These are phyloP conservation scores for Drosophila buzzatii DNA, from an alignment of 2,888 invertebrate species.

Conservation along the genomic window DNA sequence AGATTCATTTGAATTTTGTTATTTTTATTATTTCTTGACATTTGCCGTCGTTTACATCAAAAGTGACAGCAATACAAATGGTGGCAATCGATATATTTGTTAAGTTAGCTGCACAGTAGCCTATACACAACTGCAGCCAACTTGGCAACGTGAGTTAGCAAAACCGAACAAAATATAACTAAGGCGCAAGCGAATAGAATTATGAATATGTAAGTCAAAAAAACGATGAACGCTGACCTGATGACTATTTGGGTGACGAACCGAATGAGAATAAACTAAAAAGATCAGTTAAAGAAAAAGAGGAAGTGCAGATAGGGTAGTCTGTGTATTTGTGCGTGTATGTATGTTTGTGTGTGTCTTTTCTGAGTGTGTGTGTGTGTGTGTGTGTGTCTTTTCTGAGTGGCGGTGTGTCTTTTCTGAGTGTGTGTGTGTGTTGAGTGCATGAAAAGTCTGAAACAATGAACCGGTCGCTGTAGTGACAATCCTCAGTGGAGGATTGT, in stretches of 20 bases:
- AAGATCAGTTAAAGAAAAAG: conserved; percentile 36
- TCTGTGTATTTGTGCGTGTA: conserved; percentile 12
- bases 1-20: background rate
- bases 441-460: conserved; percentile 19
- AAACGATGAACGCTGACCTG: conserved; percentile 14
- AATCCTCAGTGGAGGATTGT: conserved; percentile 26
- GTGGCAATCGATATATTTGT: conserved; percentile 9
- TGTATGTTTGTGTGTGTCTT: background rate
- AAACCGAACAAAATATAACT: background rate
- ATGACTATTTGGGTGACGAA: conserved; percentile 16
- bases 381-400: no score
- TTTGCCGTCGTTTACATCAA: background rate
- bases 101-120: conserved; percentile 15
- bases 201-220: conserved; percentile 12
- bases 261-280: conserved; percentile 26
- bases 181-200: conserved; percentile 9
- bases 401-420: no score
- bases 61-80: conserved; percentile 1
- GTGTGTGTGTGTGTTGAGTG: background rate
- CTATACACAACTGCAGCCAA: background rate
- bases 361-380: no score
- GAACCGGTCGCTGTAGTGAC: conserved; percentile 22
- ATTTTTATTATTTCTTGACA: background rate
- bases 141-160: background rate
- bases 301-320: conserved; percentile 39